These are phyloP conservation scores for Ptychobarbus kaznakovi DNA, from an alignment of 2,797 vertebrate species.

Conservation along the genomic window DNA sequence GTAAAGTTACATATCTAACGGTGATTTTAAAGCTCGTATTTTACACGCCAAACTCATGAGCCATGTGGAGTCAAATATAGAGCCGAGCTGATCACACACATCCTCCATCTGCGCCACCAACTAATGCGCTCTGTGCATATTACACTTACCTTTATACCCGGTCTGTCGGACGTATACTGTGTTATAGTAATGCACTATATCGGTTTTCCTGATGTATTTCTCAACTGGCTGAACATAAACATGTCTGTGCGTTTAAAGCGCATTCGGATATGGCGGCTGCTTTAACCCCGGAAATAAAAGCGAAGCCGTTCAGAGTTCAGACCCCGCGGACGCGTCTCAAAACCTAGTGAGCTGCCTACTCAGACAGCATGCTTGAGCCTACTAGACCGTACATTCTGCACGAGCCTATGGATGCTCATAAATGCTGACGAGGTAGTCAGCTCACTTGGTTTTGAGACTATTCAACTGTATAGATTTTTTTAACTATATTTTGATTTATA, in stretches of 20 bases:
- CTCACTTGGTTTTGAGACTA: neutral
- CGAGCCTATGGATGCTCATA: too few relatives aligned
- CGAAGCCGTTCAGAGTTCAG: neutral
- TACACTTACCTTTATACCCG: slow-evolving; percentile 1
- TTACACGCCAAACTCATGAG: slow-evolving; percentile 19
- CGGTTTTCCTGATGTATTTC: slow-evolving; percentile 20
- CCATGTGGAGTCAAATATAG: slow-evolving; percentile 30
- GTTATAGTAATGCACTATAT: slow-evolving; percentile 19
- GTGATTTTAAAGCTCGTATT: neutral
- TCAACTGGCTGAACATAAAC: slow-evolving; percentile 32
- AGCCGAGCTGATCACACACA: slow-evolving; percentile 2
- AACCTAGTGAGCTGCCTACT: neutral
- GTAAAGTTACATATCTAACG: neutral
- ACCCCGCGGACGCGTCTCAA: neutral
- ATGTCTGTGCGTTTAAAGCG: slow-evolving; percentile 46
- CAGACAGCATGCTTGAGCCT: neutral
- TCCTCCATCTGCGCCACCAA: neutral
- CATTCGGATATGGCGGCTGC: slow-evolving; percentile 38
- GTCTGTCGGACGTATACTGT: neutral
- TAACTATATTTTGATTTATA: too few relatives aligned
- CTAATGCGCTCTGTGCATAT: neutral
- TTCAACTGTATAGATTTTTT: neutral
- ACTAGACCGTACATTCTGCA: neutral
- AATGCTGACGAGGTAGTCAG: neutral
- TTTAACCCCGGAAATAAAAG: slow-evolving; percentile 26